Percentiles rank a stretch among this genome's conserved stretches.
phyloP scores from a whole-genome alignment of 2,113 vertebrate species.

The Chinchilla lanigera region DNA sequence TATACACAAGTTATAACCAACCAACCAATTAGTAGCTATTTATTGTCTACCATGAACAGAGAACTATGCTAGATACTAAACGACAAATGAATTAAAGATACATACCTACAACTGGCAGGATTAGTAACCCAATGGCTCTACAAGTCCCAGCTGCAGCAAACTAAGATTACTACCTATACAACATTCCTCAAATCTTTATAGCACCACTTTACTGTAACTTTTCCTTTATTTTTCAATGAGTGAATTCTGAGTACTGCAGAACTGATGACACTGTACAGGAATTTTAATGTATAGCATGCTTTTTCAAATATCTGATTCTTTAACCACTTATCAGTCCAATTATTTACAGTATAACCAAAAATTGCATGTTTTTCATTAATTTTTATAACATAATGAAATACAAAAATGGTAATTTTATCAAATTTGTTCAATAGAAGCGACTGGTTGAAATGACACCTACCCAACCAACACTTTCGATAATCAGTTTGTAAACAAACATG shows the following conservation, averaged over 20 bases:
- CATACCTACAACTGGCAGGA: not conserved
- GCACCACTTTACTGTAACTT: not conserved
- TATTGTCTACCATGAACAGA: constrained; percentile 2
- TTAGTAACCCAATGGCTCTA: not conserved
- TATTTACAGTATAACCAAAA: not conserved
- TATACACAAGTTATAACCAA: constrained; percentile 38
- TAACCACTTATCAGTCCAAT: not conserved
- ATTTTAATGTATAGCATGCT: not conserved
- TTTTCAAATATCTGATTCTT: not conserved
- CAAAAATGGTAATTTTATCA: not conserved
- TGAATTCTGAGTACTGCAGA: not conserved
- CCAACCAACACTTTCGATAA: not conserved
- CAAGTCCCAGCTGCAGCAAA: not conserved
- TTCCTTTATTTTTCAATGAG: not conserved
- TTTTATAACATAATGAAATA: not conserved
- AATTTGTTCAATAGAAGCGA: not conserved
- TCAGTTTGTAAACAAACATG: not conserved
- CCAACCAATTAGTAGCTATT: constrained; percentile 14
- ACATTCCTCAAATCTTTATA: not conserved
- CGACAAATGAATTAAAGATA: constrained; percentile 6
- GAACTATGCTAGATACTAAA: not conserved
- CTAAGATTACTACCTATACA: not conserved
- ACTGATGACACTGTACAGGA: not conserved
- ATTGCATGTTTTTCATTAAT: not conserved
- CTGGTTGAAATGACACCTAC: not conserved